A percentile compares a stretch with the other conserved stretches of the same genome.
phyloP scores from a whole-genome alignment of 2,113 vertebrate species.

The Campylomormyrus tamandua region DNA sequence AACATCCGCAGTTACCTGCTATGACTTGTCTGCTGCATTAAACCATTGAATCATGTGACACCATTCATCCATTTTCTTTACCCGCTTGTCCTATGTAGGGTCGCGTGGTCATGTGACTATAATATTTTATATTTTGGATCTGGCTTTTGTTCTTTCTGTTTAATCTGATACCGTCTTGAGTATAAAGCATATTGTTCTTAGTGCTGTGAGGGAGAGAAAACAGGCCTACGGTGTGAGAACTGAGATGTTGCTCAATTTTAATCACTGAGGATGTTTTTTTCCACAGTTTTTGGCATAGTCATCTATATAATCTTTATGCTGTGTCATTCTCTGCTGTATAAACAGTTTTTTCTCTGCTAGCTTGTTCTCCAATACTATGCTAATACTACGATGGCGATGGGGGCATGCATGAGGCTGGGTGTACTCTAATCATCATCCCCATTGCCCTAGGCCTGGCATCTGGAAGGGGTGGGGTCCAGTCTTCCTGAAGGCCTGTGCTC shows the following conservation, averaged over 20 bases:
- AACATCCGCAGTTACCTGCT: not conserved
- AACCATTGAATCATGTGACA: not conserved
- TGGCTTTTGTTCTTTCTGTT: not conserved
- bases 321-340: not conserved
- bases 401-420: not conserved
- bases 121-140: not conserved
- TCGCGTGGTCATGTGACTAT: not conserved
- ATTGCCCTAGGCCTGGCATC: not conserved
- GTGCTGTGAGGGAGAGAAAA: not conserved
- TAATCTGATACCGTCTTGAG: not conserved
- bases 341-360: not conserved
- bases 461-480: constrained; percentile 20
- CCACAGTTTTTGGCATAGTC: not conserved
- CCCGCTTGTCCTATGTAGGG: not conserved
- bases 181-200: not conserved
- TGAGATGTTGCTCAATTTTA: not conserved
- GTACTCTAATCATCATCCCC: not conserved
- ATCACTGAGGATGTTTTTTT: not conserved
- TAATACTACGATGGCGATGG: not conserved
- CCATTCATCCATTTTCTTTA: not conserved
- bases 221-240: not conserved
- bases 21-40: not conserved
- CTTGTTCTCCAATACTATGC: not conserved
- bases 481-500: constrained; percentile 54
- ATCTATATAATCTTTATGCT: not conserved